Percentiles rank a stretch among this genome's conserved stretches.
These are phyloP conservation scores for Lycophotia porphyrea DNA, from an alignment of 2,888 invertebrate species.

Conservation along the genomic window DNA sequence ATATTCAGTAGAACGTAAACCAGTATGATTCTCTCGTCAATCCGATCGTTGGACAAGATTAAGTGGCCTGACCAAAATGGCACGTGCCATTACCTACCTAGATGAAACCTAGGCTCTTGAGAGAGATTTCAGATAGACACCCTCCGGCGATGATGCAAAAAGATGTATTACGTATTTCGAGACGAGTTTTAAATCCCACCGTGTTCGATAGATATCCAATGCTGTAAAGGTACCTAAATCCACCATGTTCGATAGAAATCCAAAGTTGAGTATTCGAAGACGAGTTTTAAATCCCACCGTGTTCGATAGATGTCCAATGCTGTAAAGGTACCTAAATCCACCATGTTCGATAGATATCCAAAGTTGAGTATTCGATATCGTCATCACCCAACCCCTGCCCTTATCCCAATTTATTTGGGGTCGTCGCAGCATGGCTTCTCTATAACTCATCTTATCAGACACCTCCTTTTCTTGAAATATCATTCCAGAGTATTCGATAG, in stretches of 20 bases:
- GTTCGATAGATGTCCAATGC: not conserved
- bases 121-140: slow-evolving; percentile 61
- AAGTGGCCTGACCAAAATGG: slow-evolving; percentile 68
- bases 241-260: not conserved
- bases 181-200: not conserved
- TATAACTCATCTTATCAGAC: not conserved
- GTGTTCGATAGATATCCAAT: not conserved
- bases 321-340: too few relatives aligned
- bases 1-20: slow-evolving; percentile 70
- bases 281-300: not conserved
- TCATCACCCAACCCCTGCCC: not conserved
- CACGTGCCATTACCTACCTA: slow-evolving; percentile 68
- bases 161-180: slow-evolving; percentile 28
- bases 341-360: not conserved
- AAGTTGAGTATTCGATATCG: not conserved
- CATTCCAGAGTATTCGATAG: not conserved
- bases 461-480: not conserved
- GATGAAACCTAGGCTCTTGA: slow-evolving; percentile 41
- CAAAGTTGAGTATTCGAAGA: not conserved
- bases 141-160: slow-evolving; percentile 43
- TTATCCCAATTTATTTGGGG: not conserved
- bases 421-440: not conserved
- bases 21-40: slow-evolving; percentile 72
- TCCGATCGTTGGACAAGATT: slow-evolving; percentile 67
- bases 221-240: too few relatives aligned